Evolutionary conservation across 2,888 invertebrate genomes (phyloP), one percentile per base, ranked within the genome.

Genomic region (Drosophila kambysellisi): DNA sequence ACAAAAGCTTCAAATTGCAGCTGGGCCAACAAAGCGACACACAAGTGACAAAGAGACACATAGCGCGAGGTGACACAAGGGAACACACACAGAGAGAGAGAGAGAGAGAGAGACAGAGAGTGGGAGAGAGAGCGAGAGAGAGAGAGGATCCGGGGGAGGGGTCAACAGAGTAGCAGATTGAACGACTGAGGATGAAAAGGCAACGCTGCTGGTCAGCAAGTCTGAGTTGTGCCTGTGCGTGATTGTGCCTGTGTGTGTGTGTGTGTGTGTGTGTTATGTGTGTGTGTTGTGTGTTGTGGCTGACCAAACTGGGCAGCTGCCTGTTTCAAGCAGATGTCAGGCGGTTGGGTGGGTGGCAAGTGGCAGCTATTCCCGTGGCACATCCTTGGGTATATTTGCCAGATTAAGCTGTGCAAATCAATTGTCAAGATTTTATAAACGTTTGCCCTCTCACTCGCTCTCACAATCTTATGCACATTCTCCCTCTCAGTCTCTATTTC

Each of bases 1-100:
- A 88, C 89, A 81, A 81, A 86, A 83, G 83, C 88, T 68, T 69
- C 78, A 75, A 83, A 86, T 78, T 88, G 89, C 83, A 84, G 87
- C 83, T 79, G 83, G 56, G 69, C 81, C 76, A 76, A 81, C 76
- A 78, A 69, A 67, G 75, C 52, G 58, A 69, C 69, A 79, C 60
- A 70, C 52, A 58, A 48, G 15, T 70, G 50, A 70, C 54, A 68
- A 54, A 50, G 62, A 54, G 43, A 6, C 17, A 20, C 6, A 30
- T 7, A 12, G 29, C 17, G 33, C 17, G 17, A n/a, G 32, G n/a
- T 25, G 33, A n/a, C 25, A 25, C 20, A 25, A 25, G 20, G 20
- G 20, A 25, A 25, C 20, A 25, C 20, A 25, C 29, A 41, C 57
- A 37, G 25, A 25, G n/a, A 37, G 11, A 29, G 7, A 32, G 11